Conservation (phyloP, 1,140 invertebrate species). For the Drosophila simulans region DNA sequence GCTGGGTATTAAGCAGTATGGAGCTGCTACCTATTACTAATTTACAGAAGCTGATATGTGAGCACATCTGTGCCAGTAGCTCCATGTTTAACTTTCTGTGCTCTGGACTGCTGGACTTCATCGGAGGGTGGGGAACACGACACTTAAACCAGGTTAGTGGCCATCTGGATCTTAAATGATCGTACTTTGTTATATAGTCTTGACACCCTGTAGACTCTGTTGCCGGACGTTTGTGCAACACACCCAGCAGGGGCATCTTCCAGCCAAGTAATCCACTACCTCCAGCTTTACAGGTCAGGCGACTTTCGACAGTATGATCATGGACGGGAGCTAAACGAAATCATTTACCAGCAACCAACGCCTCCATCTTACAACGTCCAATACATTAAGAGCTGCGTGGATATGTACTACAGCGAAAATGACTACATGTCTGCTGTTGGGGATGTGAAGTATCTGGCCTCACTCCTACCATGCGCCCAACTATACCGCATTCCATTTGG, state of each 20-base stretch:
- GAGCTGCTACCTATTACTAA: constrained; percentile 73
- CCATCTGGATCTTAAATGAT: not conserved
- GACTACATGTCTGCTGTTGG: constrained; percentile 87
- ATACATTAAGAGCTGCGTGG: constrained; percentile 87
- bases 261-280: constrained; percentile 85
- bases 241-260: constrained; percentile 85
- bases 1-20: constrained; percentile 70
- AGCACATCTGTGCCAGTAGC: constrained; percentile 65
- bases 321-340: constrained; percentile 83
- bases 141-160: constrained; percentile 76
- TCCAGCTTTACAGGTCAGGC: constrained; percentile 84
- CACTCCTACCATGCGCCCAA: constrained; percentile 82
- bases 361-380: constrained; percentile 86
- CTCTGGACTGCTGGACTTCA: constrained; percentile 69
- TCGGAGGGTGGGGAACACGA: constrained; percentile 75
- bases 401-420: constrained; percentile 88
- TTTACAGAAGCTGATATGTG: constrained; percentile 68
- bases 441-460: constrained; percentile 85
- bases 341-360: constrained; percentile 84
- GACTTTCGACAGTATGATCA: constrained; percentile 85
- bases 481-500: constrained; percentile 82
- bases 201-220: constrained; percentile 49
- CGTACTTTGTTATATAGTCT: not conserved
- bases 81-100: constrained; percentile 74
- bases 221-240: constrained; percentile 71